Base-by-base conservation (phyloP, 2,888 invertebrate species). In the Nematopogon swammerdamellus region DNA sequence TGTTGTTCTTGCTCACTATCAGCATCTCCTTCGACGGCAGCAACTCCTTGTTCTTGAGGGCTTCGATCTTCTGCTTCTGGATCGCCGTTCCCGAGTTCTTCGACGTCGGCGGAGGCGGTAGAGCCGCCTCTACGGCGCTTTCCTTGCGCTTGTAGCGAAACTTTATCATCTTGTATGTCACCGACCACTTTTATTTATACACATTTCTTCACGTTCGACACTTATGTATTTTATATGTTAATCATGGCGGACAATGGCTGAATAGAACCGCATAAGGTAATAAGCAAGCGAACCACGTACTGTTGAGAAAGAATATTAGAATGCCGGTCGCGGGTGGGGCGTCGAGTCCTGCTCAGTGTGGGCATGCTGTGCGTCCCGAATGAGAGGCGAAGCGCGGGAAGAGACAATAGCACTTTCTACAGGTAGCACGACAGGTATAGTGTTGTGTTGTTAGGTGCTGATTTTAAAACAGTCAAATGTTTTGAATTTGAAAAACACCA, bases 111-210 rank as follows among this genome's bases (percentile, higher is more conserved):
- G 14, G 8, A 18, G n/a, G 46, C 16, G 29, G 65, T 65, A 56
- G 48, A 11, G 11, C 63, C 63, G 48, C 3, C 30, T 46, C 63
- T 66, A 63, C 67, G 70, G 61, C 56, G 70, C 52, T 61, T 63
- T 85, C 85, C 65, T 85, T 85, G 55, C 84, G 82, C 61, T 85
- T 85, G 58, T 85, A 85, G 54, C 85, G 82, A 72, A 85, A 85
- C 71, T 85, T 85, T 56, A 85, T 85, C 85, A 85, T 85, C 56
- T n/a, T n/a, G n/a, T n/a, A n/a, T n/a, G 57, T 65, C 62, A 62
- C 64, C 36, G 36, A 14, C 36, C 25, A 25, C 25, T 25, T 25
- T n/a, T 25, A 25, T 10, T 8, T 36, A 14, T 6, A 14, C 36
- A 36, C 25, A 14, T 36, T 36, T 3, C 36, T 36, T 36, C 36